A percentile compares a stretch with the other conserved stretches of the same genome.
Evolutionary conservation across 2,113 vertebrate genomes (phyloP).

Genomic region (Paracanthobrama guichenoti): DNA sequence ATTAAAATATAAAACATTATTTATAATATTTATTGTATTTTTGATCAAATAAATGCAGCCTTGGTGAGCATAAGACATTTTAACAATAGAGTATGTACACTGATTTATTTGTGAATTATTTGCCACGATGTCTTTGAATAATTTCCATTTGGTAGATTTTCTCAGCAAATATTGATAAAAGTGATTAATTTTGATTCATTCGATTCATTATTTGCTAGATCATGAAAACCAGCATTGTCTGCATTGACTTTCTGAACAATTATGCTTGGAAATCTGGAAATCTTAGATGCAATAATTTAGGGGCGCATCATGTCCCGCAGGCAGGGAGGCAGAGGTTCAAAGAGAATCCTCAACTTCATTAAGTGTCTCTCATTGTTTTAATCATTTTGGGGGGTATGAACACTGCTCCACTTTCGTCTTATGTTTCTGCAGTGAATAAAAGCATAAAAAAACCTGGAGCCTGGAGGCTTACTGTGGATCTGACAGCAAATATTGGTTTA

Average conservation of each 20-base stretch:
- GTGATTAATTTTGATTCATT: not conserved
- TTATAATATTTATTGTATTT: too few species aligned
- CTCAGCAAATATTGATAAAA: not conserved
- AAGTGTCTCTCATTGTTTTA: constrained; percentile 73
- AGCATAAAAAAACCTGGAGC: constrained; percentile 55
- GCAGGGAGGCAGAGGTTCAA: constrained; percentile 69
- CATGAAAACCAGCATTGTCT: constrained; percentile 3
- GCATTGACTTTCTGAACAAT: not conserved
- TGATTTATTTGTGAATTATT: too few species aligned
- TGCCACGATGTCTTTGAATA: too few species aligned
- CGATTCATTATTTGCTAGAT: not conserved
- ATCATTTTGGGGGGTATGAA: constrained; percentile 65
- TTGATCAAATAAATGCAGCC: too few species aligned
- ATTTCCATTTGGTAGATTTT: not conserved
- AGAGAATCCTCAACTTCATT: constrained; percentile 72
- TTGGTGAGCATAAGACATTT: too few species aligned
- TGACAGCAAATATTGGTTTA: constrained; percentile 48
- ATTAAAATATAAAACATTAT: too few species aligned
- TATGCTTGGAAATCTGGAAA: constrained; percentile 11
- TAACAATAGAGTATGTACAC: too few species aligned
- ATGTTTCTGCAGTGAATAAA: constrained; percentile 66
- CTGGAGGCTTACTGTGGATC: constrained; percentile 52
- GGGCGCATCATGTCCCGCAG: not conserved
- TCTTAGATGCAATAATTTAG: constrained; percentile 8
- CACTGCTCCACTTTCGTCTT: constrained; percentile 70